These are phyloP conservation scores for Pangasius krempfi DNA, from an alignment of 2,797 vertebrate species.

Conservation along the genomic window DNA sequence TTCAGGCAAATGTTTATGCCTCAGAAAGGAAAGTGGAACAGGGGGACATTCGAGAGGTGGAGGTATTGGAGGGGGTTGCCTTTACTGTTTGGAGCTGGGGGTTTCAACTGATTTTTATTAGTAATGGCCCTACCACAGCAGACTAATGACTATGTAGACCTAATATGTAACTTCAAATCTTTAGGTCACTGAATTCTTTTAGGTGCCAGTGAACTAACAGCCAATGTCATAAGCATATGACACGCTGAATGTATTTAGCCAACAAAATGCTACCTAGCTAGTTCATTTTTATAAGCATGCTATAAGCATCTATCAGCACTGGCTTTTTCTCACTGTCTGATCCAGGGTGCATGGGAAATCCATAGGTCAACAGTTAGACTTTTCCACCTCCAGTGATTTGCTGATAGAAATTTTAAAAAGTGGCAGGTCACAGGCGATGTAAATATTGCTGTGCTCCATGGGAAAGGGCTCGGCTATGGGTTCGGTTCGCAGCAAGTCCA, in stretches of 20 bases:
- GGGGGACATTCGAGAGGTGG: slow-evolving; percentile 50
- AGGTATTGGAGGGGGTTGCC: slow-evolving; percentile 25
- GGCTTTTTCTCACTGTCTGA: slow-evolving; percentile 18
- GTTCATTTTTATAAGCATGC: slow-evolving; percentile 12
- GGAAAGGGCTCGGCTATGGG: slow-evolving; percentile 56
- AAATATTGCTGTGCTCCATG: slow-evolving; percentile 66
- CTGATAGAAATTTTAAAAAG: slow-evolving; percentile 49
- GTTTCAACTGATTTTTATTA: slow-evolving; percentile 53
- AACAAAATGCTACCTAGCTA: neutral
- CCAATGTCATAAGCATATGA: neutral
- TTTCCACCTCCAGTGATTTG: slow-evolving; percentile 40
- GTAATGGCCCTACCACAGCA: slow-evolving; percentile 31
- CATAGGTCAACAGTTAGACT: slow-evolving; percentile 38
- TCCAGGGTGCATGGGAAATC: slow-evolving; percentile 33
- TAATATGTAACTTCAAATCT: neutral
- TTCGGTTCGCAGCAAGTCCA: slow-evolving; percentile 73
- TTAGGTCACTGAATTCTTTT: neutral
- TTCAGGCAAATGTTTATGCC: slow-evolving; percentile 71
- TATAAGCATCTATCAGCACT: slow-evolving; percentile 34
- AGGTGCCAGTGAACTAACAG: neutral
- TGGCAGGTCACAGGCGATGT: slow-evolving; percentile 51
- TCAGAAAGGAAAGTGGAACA: slow-evolving; percentile 61
- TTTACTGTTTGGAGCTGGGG: slow-evolving; percentile 32
- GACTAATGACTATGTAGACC: slow-evolving; percentile 15
- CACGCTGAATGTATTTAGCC: neutral